phyloP scores from a whole-genome alignment of 2,113 vertebrate species.

The Scomber colias region DNA sequence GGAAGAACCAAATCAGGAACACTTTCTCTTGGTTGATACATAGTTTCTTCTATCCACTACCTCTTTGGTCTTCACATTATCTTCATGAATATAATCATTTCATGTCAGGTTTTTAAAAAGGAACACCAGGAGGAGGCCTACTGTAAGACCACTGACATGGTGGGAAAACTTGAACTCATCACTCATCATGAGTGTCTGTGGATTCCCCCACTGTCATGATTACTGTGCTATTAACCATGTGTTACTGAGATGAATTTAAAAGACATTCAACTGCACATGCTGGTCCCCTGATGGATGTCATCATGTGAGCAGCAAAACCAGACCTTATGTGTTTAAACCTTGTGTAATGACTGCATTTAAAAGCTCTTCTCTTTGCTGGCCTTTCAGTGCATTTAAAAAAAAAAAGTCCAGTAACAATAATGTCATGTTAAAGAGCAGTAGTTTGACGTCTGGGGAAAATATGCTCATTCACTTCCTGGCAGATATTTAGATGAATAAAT shows the following conservation, averaged over 20 bases:
- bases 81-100: slow-evolving; percentile 27
- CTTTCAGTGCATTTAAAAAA: background rate
- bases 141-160: background rate
- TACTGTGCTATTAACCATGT: slow-evolving; percentile 35
- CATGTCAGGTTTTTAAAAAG: slow-evolving; percentile 11
- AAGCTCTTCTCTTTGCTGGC: slow-evolving; percentile 35
- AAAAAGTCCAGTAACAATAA: background rate
- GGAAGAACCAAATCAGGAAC: background rate
- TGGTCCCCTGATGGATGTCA: slow-evolving; percentile 45
- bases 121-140: background rate
- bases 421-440: background rate
- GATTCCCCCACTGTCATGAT: slow-evolving; percentile 38
- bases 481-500: background rate
- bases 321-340: slow-evolving; percentile 56
- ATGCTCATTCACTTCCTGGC: background rate
- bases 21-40: background rate
- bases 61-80: background rate
- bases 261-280: slow-evolving; percentile 49
- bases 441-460: background rate
- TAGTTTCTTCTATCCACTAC: background rate
- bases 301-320: slow-evolving; percentile 40
- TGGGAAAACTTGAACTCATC: slow-evolving; percentile 26
- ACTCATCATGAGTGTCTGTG: slow-evolving; percentile 20
- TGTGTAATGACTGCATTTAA: slow-evolving; percentile 48
- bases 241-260: slow-evolving; percentile 62